These are phyloP conservation scores for Hippasteria phrygiana DNA, from an alignment of 53 echinoderm and acorn worm species.

Conservation along the genomic window DNA sequence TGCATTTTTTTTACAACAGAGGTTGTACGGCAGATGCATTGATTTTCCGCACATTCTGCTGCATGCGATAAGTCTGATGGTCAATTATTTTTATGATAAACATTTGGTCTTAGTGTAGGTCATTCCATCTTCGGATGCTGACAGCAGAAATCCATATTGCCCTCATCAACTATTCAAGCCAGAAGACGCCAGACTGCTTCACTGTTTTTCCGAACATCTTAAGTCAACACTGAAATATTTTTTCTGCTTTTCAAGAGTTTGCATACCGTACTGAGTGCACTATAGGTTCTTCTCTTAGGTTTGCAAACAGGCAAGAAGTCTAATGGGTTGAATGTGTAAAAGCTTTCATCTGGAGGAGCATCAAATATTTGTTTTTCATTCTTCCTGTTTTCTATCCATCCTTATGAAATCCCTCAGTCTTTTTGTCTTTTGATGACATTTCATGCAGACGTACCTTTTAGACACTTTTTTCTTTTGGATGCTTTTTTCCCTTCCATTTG, in stretches of 20 bases:
- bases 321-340: no score
- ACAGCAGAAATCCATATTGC: slow-evolving; percentile 45
- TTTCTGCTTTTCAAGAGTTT: background rate
- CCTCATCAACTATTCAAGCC: background rate
- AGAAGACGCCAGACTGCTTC: background rate
- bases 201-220: background rate
- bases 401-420: no score
- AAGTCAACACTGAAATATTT: slow-evolving; percentile 9
- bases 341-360: no score
- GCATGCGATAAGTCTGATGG: background rate
- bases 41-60: background rate
- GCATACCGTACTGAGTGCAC: background rate
- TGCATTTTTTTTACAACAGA: background rate
- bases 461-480: no score
- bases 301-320: background rate
- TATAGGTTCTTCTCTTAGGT: background rate
- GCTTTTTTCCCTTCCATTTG: no score
- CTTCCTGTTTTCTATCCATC: no score
- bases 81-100: slow-evolving; percentile 37
- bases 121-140: slow-evolving; percentile 32
- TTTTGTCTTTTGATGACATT: no score
- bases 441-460: no score
- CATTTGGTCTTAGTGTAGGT: slow-evolving; percentile 32
- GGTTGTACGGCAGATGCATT: background rate
- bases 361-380: no score